These are phyloP conservation scores for Diadegma fenestrale DNA, from an alignment of 2,888 invertebrate genomes.

Conservation along the genomic window DNA sequence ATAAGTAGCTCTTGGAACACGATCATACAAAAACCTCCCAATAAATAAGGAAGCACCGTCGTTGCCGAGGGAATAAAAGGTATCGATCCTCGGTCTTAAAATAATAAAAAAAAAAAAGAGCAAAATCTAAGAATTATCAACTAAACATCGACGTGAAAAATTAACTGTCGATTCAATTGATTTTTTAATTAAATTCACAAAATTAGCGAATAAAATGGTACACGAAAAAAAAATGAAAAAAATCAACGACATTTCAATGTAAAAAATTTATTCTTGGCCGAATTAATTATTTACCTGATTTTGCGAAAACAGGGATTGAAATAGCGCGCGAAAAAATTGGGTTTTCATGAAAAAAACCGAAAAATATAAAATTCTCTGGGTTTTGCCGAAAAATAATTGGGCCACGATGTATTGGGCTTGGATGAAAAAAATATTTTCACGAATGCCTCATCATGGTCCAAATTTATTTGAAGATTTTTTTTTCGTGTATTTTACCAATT, in stretches of 20 bases:
- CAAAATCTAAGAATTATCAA: too few species aligned
- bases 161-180: too few species aligned
- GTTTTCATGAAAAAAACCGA: slow-evolving; percentile 56
- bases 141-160: too few species aligned
- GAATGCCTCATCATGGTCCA: slow-evolving; percentile 8
- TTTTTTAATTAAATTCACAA: too few species aligned
- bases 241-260: too few species aligned
- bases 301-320: slow-evolving; percentile 13
- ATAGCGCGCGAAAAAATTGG: background rate
- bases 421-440: slow-evolving; percentile 54
- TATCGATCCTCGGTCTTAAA: background rate
- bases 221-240: too few species aligned
- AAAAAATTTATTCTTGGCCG: too few species aligned
- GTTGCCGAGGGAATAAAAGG: slow-evolving; percentile 8
- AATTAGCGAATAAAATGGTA: too few species aligned
- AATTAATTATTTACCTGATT: background rate
- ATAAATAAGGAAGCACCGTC: slow-evolving; percentile 39
- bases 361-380: slow-evolving; percentile 31
- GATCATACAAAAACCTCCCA: slow-evolving; percentile 25
- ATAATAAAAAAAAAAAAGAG: too few species aligned
- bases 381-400: slow-evolving; percentile 58
- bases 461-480: slow-evolving; percentile 39
- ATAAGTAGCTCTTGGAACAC: slow-evolving; percentile 27
- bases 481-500: slow-evolving; percentile 56
- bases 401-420: slow-evolving; percentile 49